Evolutionary conservation across 1,140 invertebrate species (phyloP), one percentile per base, ranked within the genome.

Genomic region (Ctenoplectra terminalis): DNA sequence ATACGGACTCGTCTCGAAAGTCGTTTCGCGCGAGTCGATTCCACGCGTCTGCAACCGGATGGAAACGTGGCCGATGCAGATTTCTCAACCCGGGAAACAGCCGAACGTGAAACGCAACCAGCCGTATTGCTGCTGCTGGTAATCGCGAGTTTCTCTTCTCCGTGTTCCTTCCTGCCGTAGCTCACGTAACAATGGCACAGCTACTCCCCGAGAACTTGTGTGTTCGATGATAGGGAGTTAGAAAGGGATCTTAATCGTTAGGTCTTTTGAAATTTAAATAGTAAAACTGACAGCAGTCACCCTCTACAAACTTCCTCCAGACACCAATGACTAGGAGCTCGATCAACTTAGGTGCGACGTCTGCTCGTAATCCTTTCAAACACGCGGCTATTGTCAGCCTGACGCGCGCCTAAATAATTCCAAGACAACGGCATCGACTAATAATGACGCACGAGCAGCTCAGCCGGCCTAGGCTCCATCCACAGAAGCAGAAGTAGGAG

Each of bases 61-160:
- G 85, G 75, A 70, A 71, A 72, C 75, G 75, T 54, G 50, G 69
- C 34, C 63, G 63, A 60, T 71, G 73, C 67, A 80, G 85, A 87
- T 86, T 87, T 83, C 85, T 79, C 84, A 87, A 87, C 46, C 37
- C 80, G 80, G 72, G 84, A 86, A 87, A 87, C 85, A 74, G 54
- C 54, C 54, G 58, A 31, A 43, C 52, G 60, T 64, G 77, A 84
- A 84, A 86, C 73, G 67, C 80, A 83, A 67, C 80, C 74, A 79
- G 66, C 58, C 56, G 71, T 86, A 66, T 40, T 40, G 40, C 3
- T 56, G 82, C 69, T 46, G 71, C 71, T 48, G 46, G 43, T 86
- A 81, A 86, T 86, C 82, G 61, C 73, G 58, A 74, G 72, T 81
- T 82, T 71, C 83, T 86, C 82, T 78, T 80, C 84, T 31, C 58